Evolutionary conservation across 2,113 vertebrate species (phyloP), one percentile per base, ranked within the genome.

Genomic region (Mesoclemmys tuberculata): DNA sequence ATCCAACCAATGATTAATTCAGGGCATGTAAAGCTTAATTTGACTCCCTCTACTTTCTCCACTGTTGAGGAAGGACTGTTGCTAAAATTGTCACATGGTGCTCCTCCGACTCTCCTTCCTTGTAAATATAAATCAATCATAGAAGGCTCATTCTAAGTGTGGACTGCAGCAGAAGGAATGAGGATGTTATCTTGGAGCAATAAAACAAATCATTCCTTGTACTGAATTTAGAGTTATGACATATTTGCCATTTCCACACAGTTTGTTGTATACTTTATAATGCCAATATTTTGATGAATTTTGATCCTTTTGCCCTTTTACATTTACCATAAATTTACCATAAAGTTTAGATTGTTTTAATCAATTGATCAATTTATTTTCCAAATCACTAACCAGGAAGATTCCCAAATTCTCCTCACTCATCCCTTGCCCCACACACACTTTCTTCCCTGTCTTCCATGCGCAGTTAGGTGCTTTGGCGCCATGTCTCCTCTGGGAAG

Each of bases 61-160:
- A 90, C 82, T 94, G 48, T 75, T 86, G 80, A 95, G 78, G 68
- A 92, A 87, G 90, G 90, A 95, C 92, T 92, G 88, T 55, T 87
- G 89, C 58, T 96, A 90, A 91, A 8, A 6, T 93, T 8, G 0
- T 90, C 68, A 79, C 0, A 0, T 90, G 80, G 90, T 96, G 78
- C 55, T 96, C 71, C 80, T 77, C 19, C 80, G 95, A 71, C 19
- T 92, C 90, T 96, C 85, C 95, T 89, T 93, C 84, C 41, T 94
- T 26, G 56, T 93, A 93, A 95, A 93, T 94, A 93, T 71, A 90
- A 77, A 94, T 94, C 91, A 97, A 44, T 79, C 88, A 90, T 92
- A 96, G 93, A 86, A 93, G 90, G 82, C 83, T 96, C 77, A 10
- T 87, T 85, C 41, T 52, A 44, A 64, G 26, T 38, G 22, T 58